Base-by-base conservation (phyloP, 2,113 vertebrate species). In the Epinephelus lanceolatus region DNA sequence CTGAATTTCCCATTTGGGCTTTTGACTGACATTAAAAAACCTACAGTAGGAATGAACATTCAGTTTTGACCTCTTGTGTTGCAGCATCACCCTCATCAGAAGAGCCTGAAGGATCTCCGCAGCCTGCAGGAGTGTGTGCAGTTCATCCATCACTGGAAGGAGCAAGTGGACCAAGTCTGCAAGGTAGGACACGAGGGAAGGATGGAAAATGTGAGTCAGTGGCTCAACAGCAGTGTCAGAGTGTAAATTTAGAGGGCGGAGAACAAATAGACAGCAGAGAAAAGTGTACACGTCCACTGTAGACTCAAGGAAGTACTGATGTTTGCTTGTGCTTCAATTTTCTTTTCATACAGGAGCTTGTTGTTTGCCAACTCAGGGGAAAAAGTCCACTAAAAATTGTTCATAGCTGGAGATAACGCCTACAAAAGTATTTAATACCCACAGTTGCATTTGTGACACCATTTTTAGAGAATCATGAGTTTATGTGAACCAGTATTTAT, bases 141-240 rank as follows among this genome's bases (percentile, higher is more conserved):
- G 70, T 96, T 96, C 86, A 94, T 96, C 77, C 78, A 93, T 7
- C 85, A 87, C 86, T 96, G 95, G 95, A 95, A 94, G 73, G 70
- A 93, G 47, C 94, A 95, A 45, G 95, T 96, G 89, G 95, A 91
- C 70, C 87, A 92, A 73, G 92, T 96, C 40, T 95, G 94, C 73
- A 95, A 94, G 95, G 95, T 96, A 91, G 69, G 51, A 70, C 30
- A 19, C 5, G 2, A 60, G 6, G 21, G 27, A n/a, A 6, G 55
- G 25, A 53, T 3, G 6, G 53, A 25, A 11, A 19, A 30, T 6
- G 18, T 25, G 14, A 33, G 18, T 69, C 11, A 68, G 25, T 6
- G 19, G 47, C 19, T n/a, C 12, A 27, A 27, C 27, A 27, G 27
- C 27, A 27, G 27, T 27, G 27, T 27, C 4, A 27, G 27, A 27